Base-by-base conservation (phyloP, 2,797 vertebrate genomes). In the Onychomys torridus region DNA sequence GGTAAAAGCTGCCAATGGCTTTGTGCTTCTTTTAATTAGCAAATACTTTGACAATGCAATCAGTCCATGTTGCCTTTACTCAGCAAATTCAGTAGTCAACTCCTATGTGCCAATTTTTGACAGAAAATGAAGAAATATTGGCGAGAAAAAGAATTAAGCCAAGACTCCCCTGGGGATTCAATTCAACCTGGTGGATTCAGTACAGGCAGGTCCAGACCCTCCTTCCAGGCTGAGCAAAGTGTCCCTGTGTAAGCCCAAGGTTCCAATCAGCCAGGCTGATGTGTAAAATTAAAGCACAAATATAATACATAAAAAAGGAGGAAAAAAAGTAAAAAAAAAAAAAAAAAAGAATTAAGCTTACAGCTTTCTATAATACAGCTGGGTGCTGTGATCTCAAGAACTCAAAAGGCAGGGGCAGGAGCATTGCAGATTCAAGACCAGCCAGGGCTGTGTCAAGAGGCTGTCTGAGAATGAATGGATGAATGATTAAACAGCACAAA, bases 321-420 rank as follows among this genome's bases (percentile, higher is more conserved):
- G 63, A 49, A 81, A 67, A 92, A 85, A 75, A 79, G 37, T n/a
- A 67, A 92, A 85, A 75, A 79, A n/a, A 40, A 67, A 92, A 75
- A 79, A n/a, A 40, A 67, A 92, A 85, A 75, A 79, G 37, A 40
- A 57, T 34, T 59, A 79, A 96, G 27, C 27, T 40, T 96, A 77
- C 32, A 55, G 32, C 32, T n/a, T 43, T 49, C 23, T 46, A 7
- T 25, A 43, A 40, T n/a, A 49, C 16, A 89, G 57, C 40, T 76
- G 5, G 29, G 23, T 61, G 40, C 21, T 63, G 23, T 76, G 6
- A 43, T 16, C 19, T 34, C 57, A 61, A 89, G 19, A 76, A 76
- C 29, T 40, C 12, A 12, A 32, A 32, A 76, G 12, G 49, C 27
- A 43, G 29, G 40, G 17, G 1, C 37, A 89, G 40, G 21, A 43